phyloP scores from a whole-genome alignment of 1,140 invertebrate species.

The Akabosia matsudoensis region DNA sequence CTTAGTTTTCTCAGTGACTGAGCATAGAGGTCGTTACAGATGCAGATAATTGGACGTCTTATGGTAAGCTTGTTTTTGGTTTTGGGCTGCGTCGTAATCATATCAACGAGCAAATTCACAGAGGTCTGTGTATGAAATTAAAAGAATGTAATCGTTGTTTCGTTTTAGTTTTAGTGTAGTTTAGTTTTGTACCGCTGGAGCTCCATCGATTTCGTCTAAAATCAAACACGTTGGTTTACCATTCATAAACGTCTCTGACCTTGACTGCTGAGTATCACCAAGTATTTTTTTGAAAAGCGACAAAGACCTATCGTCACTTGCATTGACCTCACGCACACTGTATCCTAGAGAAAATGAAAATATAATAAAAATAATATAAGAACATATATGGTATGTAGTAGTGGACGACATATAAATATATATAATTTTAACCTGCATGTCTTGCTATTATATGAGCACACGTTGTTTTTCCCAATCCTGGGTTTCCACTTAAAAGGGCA shows the following conservation, averaged over 20 bases:
- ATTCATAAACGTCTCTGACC: conserved; percentile 73
- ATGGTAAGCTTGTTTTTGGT: no score
- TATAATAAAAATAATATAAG: background rate
- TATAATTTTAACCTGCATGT: conserved; percentile 64
- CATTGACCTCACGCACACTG: conserved; percentile 81
- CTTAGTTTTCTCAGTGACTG: no score
- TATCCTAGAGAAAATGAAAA: conserved; percentile 59
- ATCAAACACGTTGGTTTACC: conserved; percentile 88
- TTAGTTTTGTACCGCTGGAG: conserved; percentile 62
- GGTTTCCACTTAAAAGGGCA: conserved; percentile 73
- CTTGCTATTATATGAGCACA: conserved; percentile 84
- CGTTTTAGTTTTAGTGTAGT: no score
- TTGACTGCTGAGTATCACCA: conserved; percentile 87
- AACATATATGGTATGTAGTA: no score
- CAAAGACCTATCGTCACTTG: conserved; percentile 86
- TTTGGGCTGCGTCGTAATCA: no score
- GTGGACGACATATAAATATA: background rate
- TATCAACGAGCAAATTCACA: no score
- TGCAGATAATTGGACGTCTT: no score
- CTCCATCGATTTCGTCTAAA: conserved; percentile 97
- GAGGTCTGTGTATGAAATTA: no score
- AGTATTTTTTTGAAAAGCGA: conserved; percentile 74
- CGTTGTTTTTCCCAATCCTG: conserved; percentile 83
- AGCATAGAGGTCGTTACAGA: no score
- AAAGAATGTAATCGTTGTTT: no score